These are phyloP conservation scores for Parazoanthus atlanticus DNA, from an alignment of 92 coral and sea anemone species.

Conservation along the genomic window DNA sequence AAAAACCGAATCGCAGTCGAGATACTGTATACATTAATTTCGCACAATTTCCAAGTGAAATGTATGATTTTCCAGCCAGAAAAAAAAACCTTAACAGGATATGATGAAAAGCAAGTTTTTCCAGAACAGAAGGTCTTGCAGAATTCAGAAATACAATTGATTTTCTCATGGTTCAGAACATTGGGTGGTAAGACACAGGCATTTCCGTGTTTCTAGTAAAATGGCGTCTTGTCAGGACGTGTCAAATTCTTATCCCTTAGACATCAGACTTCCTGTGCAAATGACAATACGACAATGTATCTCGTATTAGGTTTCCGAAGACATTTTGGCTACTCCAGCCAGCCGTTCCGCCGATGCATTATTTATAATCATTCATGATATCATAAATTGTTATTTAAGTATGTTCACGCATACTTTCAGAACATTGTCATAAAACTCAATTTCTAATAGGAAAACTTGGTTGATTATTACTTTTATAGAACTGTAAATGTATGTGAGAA, in stretches of 20 bases:
- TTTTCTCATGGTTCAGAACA: background rate
- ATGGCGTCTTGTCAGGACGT: background rate
- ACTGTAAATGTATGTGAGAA: background rate
- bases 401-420: too few species aligned
- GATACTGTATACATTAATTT: background rate
- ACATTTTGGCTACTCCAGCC: background rate
- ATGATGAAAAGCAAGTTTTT: background rate
- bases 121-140: background rate
- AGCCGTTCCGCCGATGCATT: background rate
- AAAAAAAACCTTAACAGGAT: background rate
- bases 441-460: too few species aligned
- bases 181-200: background rate
- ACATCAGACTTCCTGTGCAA: background rate
- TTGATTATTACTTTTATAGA: background rate
- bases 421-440: too few species aligned
- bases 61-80: background rate
- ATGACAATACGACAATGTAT: background rate
- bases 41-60: background rate
- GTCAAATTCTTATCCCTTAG: background rate
- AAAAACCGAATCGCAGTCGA: background rate
- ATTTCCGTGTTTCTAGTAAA: slow-evolving; percentile 6
- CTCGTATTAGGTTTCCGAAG: slow-evolving; percentile 3
- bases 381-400: too few species aligned
- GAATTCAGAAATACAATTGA: background rate
- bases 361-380: background rate